phyloP scores from a whole-genome alignment of 37 sponge, comb jelly and placozoan species.

The Spongilla lacustris region DNA sequence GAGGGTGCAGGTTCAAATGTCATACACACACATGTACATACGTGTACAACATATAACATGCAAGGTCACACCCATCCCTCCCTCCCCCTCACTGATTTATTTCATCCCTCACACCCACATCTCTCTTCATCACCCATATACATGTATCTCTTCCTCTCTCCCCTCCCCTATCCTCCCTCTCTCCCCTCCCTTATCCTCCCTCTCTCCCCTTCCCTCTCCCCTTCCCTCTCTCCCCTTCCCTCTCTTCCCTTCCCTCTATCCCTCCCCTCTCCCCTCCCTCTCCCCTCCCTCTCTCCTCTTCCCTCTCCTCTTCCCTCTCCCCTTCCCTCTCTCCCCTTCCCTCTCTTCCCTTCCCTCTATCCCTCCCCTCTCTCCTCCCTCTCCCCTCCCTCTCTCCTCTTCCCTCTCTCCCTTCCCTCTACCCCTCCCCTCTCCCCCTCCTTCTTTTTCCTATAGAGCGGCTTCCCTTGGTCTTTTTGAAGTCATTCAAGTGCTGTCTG shows the following conservation, averaged over 20 bases:
- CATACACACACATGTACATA: too few species aligned
- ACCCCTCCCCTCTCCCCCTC: too few species aligned
- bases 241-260: background rate
- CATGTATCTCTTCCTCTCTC: too few species aligned
- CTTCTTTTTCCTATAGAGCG: constrained; percentile 40
- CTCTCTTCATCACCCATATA: too few species aligned
- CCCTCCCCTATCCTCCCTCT: background rate
- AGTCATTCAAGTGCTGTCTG: constrained; percentile 80
- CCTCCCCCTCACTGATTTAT: too few species aligned
- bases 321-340: background rate
- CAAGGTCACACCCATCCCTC: too few species aligned
- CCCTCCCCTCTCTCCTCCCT: background rate
- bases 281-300: background rate
- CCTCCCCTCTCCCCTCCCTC: background rate
- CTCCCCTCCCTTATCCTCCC: too few species aligned
- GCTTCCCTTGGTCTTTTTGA: constrained; percentile 73
- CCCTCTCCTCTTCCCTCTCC: background rate
- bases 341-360: too few species aligned
- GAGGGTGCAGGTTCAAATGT: too few species aligned
- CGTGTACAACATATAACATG: too few species aligned
- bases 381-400: background rate
- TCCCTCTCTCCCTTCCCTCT: background rate
- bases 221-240: too few species aligned
- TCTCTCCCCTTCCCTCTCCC: background rate
- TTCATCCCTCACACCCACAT: too few species aligned